Base-by-base conservation (phyloP, 2,888 invertebrate genomes). In the Autographa pulchrina region DNA sequence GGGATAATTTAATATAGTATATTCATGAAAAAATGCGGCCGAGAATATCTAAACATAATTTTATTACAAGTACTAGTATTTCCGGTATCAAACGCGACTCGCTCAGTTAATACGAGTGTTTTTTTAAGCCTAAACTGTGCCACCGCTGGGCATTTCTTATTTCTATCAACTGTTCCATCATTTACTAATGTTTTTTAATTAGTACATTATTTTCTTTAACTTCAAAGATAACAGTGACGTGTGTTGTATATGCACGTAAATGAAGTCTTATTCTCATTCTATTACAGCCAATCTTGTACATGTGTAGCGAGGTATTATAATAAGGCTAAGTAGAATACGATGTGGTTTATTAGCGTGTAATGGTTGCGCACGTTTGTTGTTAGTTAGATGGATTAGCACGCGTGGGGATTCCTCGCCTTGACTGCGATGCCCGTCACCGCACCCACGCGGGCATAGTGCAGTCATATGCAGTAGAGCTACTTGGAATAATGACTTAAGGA, bases 361-460 rank as follows among this genome's bases (percentile, higher is more conserved):
- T 69, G 64, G 60, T 14, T 62, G 62, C 87, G 65, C 87, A 86
- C 87, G 85, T 85, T 86, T 72, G 78, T 75, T 70, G 65, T 52
- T 85, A 72, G 86, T 84, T 82, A 80, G 80, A 25, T 35, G 86
- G 84, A 85, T 86, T 87, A 86, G 70, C 87, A 86, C 78, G 65
- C 60, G 73, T 80, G 73, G 77, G 86, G 87, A 82, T 86, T 86
- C 86, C 59, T 58, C 25, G 67, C 86, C 88, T 87, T 86, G 82
- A 78, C 72, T 74, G 18, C 65, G 70, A 70, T 76, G 76, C 65
- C 60, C 70, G 70, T 67, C 82, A 77, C 8, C 61, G 59, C 38
- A 11, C 52, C 20, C 67, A 68, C 73, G 62, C 20, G 9, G 7
- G 5, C 65, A 62, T 68, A 73, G 71, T 77, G 79, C 66, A 66